Percentiles rank a stretch among this genome's conserved stretches.
Evolutionary conservation across 2,888 invertebrate species (phyloP).

Genomic region (Loripinus fragilis): DNA sequence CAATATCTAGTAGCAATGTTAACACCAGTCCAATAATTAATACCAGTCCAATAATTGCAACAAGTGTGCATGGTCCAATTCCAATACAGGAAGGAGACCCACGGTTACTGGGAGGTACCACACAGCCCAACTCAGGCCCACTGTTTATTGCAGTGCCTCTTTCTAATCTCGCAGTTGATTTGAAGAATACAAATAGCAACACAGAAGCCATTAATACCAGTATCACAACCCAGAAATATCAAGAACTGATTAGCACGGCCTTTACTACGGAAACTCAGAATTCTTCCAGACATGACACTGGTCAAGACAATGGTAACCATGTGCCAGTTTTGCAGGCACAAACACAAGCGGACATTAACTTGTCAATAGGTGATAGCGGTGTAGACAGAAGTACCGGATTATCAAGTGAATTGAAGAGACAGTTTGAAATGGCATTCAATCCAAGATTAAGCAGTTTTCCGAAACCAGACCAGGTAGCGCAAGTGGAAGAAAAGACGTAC

Average conservation of each 20-base stretch:
- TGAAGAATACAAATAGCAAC: not conserved
- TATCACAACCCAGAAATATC: not conserved
- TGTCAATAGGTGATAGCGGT: not conserved
- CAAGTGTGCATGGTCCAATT: not conserved
- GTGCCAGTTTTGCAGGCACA: not conserved
- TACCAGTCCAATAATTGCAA: not conserved
- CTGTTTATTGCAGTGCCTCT: not conserved
- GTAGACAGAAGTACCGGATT: not conserved
- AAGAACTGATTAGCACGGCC: not conserved
- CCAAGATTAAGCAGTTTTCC: not conserved
- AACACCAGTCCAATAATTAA: not conserved
- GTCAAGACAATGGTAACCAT: no score
- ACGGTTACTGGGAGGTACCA: not conserved
- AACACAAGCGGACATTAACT: not conserved
- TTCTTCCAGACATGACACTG: not conserved
- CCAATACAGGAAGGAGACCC: not conserved
- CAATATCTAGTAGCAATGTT: not conserved
- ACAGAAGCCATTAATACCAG: not conserved
- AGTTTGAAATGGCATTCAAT: not conserved
- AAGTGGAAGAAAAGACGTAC: conserved; percentile 32
- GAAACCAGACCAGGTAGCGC: not conserved
- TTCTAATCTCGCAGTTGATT: not conserved
- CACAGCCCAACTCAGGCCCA: not conserved
- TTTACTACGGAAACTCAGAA: not conserved
- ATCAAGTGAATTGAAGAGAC: not conserved